Base-by-base conservation (phyloP, 2,888 invertebrate species). In the Synergus gifuensis region DNA sequence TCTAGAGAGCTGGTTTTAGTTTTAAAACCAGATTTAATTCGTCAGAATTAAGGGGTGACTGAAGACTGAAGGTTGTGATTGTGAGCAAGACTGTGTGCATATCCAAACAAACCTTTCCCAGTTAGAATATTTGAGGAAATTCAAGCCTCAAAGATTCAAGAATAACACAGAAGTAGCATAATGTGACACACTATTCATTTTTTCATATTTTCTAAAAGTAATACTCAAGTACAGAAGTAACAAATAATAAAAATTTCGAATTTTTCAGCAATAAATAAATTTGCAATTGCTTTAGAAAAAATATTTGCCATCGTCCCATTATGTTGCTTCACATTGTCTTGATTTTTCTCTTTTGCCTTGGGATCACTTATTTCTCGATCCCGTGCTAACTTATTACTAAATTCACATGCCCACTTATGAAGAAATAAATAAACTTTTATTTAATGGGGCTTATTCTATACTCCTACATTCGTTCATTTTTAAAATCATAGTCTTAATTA, bases 321-420 rank as follows among this genome's bases (percentile, higher is more conserved):
- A 88, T 90, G 91, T 88, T 92, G 91, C 90, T 88, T 91, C 91
- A 87, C 84, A 83, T 85, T 86, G 90, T 91, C 89, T 91, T 86
- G 81, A 87, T 89, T 91, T 89, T 90, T 90, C 89, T 88, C 83
- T 86, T 81, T 85, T 83, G 87, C 89, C 87, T 89, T 86, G 90
- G 91, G 91, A 91, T 91, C 91, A 85, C 85, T 91, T 87, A 91
- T 91, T 91, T 89, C 88, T 85, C 87, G 91, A 92, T 91, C 91
- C 91, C 89, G 80, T 85, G 81, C 88, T 88, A 87, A 87, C 78
- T 83, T 83, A 82, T 83, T 76, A 22, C n/a, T 54, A 58, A 76
- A 63, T 66, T 44, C 76, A 79, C 36, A 49, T 81, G 86, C 88
- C 87, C 86, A 86, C 80, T 85, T 84, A 82, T 82, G 85, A 77